Evolutionary conservation across 1,140 invertebrate genomes (phyloP).

Genomic region (Caenorhabditis brenneri): DNA sequence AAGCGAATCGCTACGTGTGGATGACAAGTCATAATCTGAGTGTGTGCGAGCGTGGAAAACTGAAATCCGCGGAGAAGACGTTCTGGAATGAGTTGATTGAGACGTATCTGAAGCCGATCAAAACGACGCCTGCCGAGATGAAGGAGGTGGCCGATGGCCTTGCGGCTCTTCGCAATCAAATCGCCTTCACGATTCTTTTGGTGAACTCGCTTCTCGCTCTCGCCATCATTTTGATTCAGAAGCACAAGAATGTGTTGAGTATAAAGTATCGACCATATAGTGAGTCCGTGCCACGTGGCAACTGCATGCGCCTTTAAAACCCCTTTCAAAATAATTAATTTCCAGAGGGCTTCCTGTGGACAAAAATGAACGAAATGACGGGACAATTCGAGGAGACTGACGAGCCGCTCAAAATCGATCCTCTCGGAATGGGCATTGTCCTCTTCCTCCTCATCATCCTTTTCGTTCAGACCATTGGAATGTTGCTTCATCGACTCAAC

Average conservation of each 20-base stretch:
- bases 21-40: conserved; percentile 54
- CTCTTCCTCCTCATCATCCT: conserved; percentile 73
- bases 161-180: conserved; percentile 73
- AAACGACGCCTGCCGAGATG: conserved; percentile 63
- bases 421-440: conserved; percentile 73
- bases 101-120: conserved; percentile 66
- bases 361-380: conserved; percentile 68
- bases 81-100: conserved; percentile 70
- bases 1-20: conserved; percentile 56
- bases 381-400: conserved; percentile 63
- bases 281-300: too few species aligned
- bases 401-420: conserved; percentile 71
- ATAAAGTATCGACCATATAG: conserved; percentile 64
- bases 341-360: conserved; percentile 65
- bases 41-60: conserved; percentile 61
- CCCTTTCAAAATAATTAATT: conserved; percentile 26
- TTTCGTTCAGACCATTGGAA: conserved; percentile 72
- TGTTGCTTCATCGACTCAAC: conserved; percentile 73
- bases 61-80: conserved; percentile 60
- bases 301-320: too few species aligned
- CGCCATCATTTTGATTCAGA: conserved; percentile 73
- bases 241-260: conserved; percentile 71
- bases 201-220: conserved; percentile 74
- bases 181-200: conserved; percentile 74
- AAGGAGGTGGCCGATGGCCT: conserved; percentile 70